A percentile compares a stretch with the other conserved stretches of the same genome.
Evolutionary conservation across 1,140 invertebrate genomes (phyloP).

Genomic region (Nephila pilipes): DNA sequence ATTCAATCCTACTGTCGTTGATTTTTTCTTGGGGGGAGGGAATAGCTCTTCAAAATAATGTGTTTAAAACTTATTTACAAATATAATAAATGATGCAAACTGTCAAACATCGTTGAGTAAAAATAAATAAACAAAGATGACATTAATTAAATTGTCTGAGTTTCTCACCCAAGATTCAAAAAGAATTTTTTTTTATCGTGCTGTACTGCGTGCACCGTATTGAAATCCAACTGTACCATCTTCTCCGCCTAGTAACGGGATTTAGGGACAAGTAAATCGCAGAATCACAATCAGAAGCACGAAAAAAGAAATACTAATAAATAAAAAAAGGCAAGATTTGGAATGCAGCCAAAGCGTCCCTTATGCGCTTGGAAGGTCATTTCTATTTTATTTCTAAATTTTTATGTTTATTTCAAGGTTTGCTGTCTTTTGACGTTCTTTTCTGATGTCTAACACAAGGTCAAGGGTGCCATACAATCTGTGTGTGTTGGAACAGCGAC

Average conservation of each 20-base stretch:
- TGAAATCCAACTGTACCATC: too few relatives aligned
- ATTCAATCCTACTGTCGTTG: too few relatives aligned
- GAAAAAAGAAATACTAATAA: not conserved
- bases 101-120: too few relatives aligned
- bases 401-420: constrained; percentile 73
- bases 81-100: too few relatives aligned
- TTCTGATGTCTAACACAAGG: constrained; percentile 59
- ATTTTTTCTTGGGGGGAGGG: too few relatives aligned
- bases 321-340: not conserved
- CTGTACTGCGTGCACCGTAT: too few relatives aligned
- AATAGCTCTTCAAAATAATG: too few relatives aligned
- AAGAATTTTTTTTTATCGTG: too few relatives aligned
- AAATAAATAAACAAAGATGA: too few relatives aligned
- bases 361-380: constrained; percentile 56
- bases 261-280: not conserved
- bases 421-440: constrained; percentile 43
- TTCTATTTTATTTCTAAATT: constrained; percentile 65
- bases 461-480: constrained; percentile 45
- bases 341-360: constrained; percentile 48
- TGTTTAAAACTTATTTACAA: too few relatives aligned
- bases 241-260: not conserved
- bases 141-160: too few relatives aligned
- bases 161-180: too few relatives aligned
- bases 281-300: not conserved
- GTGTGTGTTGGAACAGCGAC: not conserved